These are phyloP conservation scores for Otolemur garnettii DNA, from an alignment of 2,113 vertebrate species.

Conservation along the genomic window DNA sequence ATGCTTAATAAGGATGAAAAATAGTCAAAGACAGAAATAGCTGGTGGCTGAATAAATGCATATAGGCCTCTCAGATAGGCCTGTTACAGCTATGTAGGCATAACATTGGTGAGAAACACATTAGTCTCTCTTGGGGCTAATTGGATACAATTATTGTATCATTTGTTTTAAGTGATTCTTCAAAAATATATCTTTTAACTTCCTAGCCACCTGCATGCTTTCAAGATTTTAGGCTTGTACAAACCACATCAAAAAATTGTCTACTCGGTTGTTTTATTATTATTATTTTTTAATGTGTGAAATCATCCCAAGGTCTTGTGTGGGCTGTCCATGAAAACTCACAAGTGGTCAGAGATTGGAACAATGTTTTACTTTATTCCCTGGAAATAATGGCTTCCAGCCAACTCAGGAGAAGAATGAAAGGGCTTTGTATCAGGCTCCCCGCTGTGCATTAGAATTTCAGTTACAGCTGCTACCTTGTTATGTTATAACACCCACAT, in stretches of 20 bases:
- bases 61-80: background rate
- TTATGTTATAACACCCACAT: slow-evolving; percentile 78
- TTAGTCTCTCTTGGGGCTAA: background rate
- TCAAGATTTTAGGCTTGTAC: background rate
- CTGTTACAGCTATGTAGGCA: background rate
- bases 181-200: slow-evolving; percentile 10
- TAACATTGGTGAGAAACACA: background rate
- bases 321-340: slow-evolving; percentile 41
- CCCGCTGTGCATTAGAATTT: slow-evolving; percentile 77
- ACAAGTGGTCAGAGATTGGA: slow-evolving; percentile 35
- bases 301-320: slow-evolving; percentile 60
- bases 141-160: background rate
- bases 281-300: slow-evolving; percentile 39
- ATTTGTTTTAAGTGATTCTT: slow-evolving; percentile 17
- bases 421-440: slow-evolving; percentile 62
- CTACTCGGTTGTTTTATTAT: background rate
- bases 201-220: background rate
- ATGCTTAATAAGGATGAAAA: background rate
- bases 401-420: slow-evolving; percentile 64
- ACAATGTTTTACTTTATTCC: slow-evolving; percentile 73
- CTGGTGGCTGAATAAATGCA: background rate
- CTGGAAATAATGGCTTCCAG: slow-evolving; percentile 78
- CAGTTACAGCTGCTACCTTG: slow-evolving; percentile 84
- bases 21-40: background rate
- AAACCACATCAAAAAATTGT: background rate